phyloP scores from a whole-genome alignment of 92 coral and sea anemone species.

The Diadumene lineata region DNA sequence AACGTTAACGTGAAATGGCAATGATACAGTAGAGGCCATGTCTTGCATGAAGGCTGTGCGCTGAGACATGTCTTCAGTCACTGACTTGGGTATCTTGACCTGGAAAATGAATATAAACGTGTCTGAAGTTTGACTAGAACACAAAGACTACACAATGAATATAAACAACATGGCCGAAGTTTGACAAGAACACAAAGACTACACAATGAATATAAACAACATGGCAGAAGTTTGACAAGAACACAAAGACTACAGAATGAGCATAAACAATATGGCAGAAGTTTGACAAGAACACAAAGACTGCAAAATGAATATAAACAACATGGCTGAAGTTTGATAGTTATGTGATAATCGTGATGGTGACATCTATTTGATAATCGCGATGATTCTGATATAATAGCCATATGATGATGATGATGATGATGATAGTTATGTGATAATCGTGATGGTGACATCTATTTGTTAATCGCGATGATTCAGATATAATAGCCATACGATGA shows the following conservation, averaged over 20 bases:
- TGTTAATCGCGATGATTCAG: too few relatives aligned
- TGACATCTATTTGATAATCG: background rate
- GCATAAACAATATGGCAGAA: too few relatives aligned
- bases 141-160: background rate
- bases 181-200: too few relatives aligned
- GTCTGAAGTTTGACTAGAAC: background rate
- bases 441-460: background rate
- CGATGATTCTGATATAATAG: background rate
- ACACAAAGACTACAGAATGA: too few relatives aligned
- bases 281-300: too few relatives aligned
- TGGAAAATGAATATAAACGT: background rate
- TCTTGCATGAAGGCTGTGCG: conserved; percentile 73
- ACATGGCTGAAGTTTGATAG: too few relatives aligned
- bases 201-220: too few relatives aligned
- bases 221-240: too few relatives aligned
- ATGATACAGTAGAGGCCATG: conserved; percentile 59
- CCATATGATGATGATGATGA: background rate
- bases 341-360: background rate
- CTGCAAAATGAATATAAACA: too few relatives aligned
- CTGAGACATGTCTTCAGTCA: conserved; percentile 33
- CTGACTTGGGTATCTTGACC: conserved; percentile 65
- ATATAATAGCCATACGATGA: background rate
- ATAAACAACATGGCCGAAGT: too few relatives aligned
- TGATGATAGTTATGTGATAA: background rate
- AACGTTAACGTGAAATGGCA: conserved; percentile 62